phyloP scores from a whole-genome alignment of 2,113 vertebrate genomes.

The Hypanus sabinus region DNA sequence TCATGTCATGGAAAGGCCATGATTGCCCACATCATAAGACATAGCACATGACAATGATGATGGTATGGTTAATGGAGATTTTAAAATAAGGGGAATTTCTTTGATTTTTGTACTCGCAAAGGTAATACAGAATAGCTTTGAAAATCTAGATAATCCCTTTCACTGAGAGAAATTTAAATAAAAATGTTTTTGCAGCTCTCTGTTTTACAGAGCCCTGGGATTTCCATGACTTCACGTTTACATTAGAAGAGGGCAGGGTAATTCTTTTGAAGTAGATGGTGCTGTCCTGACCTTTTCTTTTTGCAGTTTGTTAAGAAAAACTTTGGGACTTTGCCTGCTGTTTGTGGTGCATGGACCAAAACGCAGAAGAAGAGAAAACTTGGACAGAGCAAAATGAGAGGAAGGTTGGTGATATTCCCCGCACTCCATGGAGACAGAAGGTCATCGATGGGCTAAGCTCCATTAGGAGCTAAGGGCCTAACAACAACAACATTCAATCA shows the following conservation, averaged over 20 bases:
- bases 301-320: background rate
- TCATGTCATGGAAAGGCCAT: too few relatives aligned
- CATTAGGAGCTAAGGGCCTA: too few relatives aligned
- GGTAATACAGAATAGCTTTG: too few relatives aligned
- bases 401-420: background rate
- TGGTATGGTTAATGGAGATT: background rate
- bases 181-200: background rate
- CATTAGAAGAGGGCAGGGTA: background rate
- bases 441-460: too few relatives aligned
- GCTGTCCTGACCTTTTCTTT: background rate
- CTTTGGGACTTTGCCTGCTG: background rate
- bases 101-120: background rate
- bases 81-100: background rate
- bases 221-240: background rate
- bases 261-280: background rate
- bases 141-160: background rate
- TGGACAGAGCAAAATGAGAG: background rate
- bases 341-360: background rate
- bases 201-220: background rate
- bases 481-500: too few relatives aligned
- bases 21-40: too few relatives aligned
- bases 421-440: background rate
- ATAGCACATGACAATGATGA: too few relatives aligned
- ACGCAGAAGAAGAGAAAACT: background rate
- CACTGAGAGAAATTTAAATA: background rate